Base-by-base conservation (phyloP, 2,113 vertebrate species). In the Nerophis ophidion region DNA sequence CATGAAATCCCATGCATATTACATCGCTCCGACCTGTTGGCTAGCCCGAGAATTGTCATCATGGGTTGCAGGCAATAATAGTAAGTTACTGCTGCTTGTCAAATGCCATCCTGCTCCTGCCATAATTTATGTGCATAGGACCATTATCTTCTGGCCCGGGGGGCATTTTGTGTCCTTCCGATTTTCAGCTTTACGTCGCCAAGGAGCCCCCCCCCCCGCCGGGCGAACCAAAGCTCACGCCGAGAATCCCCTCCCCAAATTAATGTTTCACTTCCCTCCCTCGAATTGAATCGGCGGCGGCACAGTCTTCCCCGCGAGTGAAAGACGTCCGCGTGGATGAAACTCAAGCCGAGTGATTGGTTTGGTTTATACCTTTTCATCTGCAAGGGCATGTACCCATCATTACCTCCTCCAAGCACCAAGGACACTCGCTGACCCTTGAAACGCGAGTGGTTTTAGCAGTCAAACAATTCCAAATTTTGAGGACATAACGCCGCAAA, bases 31-130 rank as follows among this genome's bases (percentile, higher is more conserved):
- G 60, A 85, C 85, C 83, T 81, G 82, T 83, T 82, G 82, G 75
- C 77, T 70, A 70, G 80, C 65, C 12, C 11, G 35, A 74, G 76
- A 81, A 81, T 82, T 83, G 69, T 80, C 76, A 79, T 84, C 77
- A 81, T 79, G 51, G 55, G 75, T 77, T 74, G 68, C 75, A 72
- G 75, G 80, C 75, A 80, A 79, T 86, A 87, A 86, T 63, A 71
- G 75, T 82, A 84, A 87, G 77, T 88, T 85, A 82, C 80, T 74
- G 83, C 75, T 77, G 61, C 72, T 71, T 81, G 82, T 87, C 80
- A 88, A 68, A 58, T 77, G 68, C 71, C 75, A 82, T 66, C 73
- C 56, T 80, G 76, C 71, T 72, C 74, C 66, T 38, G 61, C 71
- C 51, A 61, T 84, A 81, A 87, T 85, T 84, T 85, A 85, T 79